Evolutionary conservation across 92 coral and sea anemone genomes (phyloP), one percentile per base, ranked within the genome.

Genomic region (Epizoanthus illoricatus): DNA sequence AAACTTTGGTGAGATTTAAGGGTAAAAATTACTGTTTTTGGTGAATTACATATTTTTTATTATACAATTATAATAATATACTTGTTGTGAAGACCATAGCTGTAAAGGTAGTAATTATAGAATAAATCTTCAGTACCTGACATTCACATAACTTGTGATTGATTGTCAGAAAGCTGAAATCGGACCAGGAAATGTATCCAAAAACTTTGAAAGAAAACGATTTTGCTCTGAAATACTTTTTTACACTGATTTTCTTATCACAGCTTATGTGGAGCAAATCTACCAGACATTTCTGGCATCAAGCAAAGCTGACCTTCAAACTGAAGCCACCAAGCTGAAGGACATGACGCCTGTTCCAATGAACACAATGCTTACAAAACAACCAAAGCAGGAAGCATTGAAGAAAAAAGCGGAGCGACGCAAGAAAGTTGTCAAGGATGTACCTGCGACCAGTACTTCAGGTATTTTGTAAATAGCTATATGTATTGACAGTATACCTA

Each of bases 1-100:
- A 67, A 75, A 58, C 68, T 57, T 75, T 75, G 81, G 81, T 75
- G 65, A 75, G 81, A 65, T 7, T 40, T 5, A 70, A 71, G 70
- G 12, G 16, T 49, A 4, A 0, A 24, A 73, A 73, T 56, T n/a
- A 23, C 21, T 23, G 15, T 23, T 65, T 65, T 65, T 3, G 0
- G 57, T 72, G 23, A 47, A 20, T 23, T 47, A 47, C 1, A 19
- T 72, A 45, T n/a, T n/a, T n/a, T n/a, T n/a, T n/a, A n/a, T 11
- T 15, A 45, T 3, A 0, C 57, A 20, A 23, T n/a, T n/a, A n/a
- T 21, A 21, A 8, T 5, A 5, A 17, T 49, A 20, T 33, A 28
- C 36, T 28, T 28, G 36, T 28, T 71, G 39, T 43, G 15, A 45
- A 49, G 9, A 52, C 17, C n/a, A 7, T 45, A 45, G 49, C 9